These are phyloP conservation scores for Cybosia mesomella DNA, from an alignment of 2,888 invertebrate genomes.

Conservation along the genomic window DNA sequence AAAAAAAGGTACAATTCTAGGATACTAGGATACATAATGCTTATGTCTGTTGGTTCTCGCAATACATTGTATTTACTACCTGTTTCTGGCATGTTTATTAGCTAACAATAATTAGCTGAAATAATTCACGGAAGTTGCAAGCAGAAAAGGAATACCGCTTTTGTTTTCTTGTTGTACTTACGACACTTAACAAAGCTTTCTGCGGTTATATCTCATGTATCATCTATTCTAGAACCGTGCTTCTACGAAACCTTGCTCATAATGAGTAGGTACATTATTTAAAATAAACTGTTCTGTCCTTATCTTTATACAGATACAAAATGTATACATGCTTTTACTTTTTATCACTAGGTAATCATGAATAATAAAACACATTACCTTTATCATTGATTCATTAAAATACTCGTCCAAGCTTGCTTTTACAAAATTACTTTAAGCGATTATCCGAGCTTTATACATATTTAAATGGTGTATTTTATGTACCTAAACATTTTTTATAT, in stretches of 20 bases:
- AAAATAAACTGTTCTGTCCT: constrained; percentile 1
- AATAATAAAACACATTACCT: constrained; percentile 4
- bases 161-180: neutral
- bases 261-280: neutral
- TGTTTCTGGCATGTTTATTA: constrained; percentile 11
- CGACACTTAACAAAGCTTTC: neutral
- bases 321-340: neutral
- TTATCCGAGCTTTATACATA: neutral
- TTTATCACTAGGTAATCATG: constrained; percentile 1
- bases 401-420: neutral
- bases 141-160: neutral
- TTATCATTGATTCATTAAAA: neutral
- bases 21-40: too few species aligned
- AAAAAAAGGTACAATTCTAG: neutral
- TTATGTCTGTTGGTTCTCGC: neutral
- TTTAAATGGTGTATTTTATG: neutral
- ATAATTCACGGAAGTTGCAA: neutral
- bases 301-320: neutral
- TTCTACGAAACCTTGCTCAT: neutral
- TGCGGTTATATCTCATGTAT: neutral
- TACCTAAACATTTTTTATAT: neutral
- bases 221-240: constrained; percentile 1
- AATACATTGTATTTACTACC: constrained; percentile 1
- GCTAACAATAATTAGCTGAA: neutral
- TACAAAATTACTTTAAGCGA: neutral